Base-by-base conservation (phyloP, 2,888 invertebrate species). In the Drosophila yooni region DNA sequence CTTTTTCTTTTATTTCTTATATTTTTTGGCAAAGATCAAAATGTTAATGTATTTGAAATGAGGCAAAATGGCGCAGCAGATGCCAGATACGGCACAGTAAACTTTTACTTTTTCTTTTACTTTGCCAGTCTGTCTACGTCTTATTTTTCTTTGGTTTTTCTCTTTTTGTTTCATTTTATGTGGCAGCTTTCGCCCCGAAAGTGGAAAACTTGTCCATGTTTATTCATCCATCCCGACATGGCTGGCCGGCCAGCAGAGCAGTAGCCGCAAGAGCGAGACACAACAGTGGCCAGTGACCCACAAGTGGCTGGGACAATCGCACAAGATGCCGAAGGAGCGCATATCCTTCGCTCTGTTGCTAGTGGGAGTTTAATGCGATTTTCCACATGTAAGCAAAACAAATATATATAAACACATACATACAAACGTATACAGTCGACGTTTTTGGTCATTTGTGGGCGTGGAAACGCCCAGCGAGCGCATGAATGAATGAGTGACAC, bases 31-130 rank as follows among this genome's bases (percentile, higher is more conserved):
- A 76, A 85, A 88, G 88, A 89, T 89, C 86, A 88, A 76, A 89
- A 89, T 89, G 83, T 88, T 89, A 89, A 86, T 86, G 88, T 86
- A 85, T 89, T 86, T 89, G 78, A 89, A 85, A 82, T 88, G 82
- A 84, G 73, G 60, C 76, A 18, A 56, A 79, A 72, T 68, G 57
- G 48, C 61, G 56, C 58, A 74, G 70, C 65, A 82, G 83, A 68
- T 72, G 56, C 29, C 57, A 78, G 74, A 86, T 86, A 78, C 58
- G 68, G 58, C 83, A 79, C 56, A 72, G 54, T 21, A 71, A 76
- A 88, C 62, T 66, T 69, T 74, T 58, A 59, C 74, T 62, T 74
- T 68, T 56, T 33, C 76, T 79, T 79, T 75, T 66, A 43, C 56
- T 50, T 50, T 25, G 36, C 21, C 33, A 33, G 21, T 27, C 38